Percentiles rank a stretch among this genome's conserved stretches.
Evolutionary conservation across 2,113 vertebrate genomes (phyloP).

Genomic region (Nannospalax galili): DNA sequence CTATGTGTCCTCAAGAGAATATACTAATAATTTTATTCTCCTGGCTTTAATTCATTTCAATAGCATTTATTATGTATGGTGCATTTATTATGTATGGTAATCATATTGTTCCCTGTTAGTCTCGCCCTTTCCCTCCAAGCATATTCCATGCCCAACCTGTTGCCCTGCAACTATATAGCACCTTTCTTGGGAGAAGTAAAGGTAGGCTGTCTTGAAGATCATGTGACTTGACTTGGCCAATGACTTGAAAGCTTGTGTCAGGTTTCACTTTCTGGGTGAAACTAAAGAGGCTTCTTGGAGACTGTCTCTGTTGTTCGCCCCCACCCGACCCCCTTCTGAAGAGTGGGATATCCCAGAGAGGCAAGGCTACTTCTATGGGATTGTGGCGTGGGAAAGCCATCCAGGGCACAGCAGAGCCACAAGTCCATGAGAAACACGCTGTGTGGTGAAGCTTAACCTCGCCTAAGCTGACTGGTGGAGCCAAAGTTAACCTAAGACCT

Average conservation of each 20-base stretch:
- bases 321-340: neutral
- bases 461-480: neutral
- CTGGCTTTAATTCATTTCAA: slow-evolving; percentile 55
- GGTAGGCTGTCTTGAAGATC: neutral
- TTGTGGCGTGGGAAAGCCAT: neutral
- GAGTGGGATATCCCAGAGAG: neutral
- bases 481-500: neutral
- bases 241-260: neutral
- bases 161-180: neutral
- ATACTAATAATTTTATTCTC: slow-evolving; percentile 17
- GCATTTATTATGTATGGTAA: slow-evolving; percentile 29
- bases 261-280: neutral
- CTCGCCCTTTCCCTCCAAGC: neutral
- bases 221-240: slow-evolving; percentile 18
- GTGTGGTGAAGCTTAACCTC: neutral
- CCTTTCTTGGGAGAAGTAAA: neutral
- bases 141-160: neutral
- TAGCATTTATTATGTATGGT: no score
- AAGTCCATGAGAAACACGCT: neutral
- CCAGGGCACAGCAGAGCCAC: neutral
- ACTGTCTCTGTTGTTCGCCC: neutral
- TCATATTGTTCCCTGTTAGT: neutral
- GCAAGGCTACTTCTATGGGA: neutral
- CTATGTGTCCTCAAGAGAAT: slow-evolving; percentile 28
- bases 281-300: neutral